Conservation (phyloP, 2,113 vertebrate genomes). For the Ageneiosus marmoratus region DNA sequence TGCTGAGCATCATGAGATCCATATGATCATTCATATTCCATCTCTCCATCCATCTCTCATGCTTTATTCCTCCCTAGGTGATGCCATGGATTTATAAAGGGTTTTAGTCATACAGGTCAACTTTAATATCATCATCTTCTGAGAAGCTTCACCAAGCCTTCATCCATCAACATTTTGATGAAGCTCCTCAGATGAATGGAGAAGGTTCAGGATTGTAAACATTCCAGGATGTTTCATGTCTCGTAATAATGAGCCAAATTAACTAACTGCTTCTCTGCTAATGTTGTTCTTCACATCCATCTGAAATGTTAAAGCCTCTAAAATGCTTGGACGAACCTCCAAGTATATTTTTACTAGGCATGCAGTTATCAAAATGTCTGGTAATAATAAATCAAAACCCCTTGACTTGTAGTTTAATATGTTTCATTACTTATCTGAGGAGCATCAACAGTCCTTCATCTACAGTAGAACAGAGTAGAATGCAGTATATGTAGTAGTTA, state of each 20-base stretch:
- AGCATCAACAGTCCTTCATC: background rate
- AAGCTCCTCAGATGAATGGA: background rate
- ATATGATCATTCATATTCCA: background rate
- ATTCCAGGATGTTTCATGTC: background rate
- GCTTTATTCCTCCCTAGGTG: slow-evolving; percentile 4
- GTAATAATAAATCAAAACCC: background rate
- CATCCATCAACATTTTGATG: no score
- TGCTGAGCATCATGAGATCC: background rate
- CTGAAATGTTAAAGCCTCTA: background rate
- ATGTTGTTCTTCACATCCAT: background rate
- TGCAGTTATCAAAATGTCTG: background rate
- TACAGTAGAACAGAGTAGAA: background rate
- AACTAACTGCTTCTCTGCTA: background rate
- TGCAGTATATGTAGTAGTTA: background rate
- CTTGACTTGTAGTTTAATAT: background rate
- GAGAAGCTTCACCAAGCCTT: background rate
- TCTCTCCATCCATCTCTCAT: background rate
- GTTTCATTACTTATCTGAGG: background rate
- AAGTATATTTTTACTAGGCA: background rate
- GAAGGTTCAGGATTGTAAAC: background rate
- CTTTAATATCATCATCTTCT: background rate
- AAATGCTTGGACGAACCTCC: background rate
- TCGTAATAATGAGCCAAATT: background rate
- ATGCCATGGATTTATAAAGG: background rate
- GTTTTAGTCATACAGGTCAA: background rate